Percentiles rank a stretch among this genome's conserved stretches.
Conservation (phyloP, 2,888 invertebrate species). For the Leucophora obtusa region DNA sequence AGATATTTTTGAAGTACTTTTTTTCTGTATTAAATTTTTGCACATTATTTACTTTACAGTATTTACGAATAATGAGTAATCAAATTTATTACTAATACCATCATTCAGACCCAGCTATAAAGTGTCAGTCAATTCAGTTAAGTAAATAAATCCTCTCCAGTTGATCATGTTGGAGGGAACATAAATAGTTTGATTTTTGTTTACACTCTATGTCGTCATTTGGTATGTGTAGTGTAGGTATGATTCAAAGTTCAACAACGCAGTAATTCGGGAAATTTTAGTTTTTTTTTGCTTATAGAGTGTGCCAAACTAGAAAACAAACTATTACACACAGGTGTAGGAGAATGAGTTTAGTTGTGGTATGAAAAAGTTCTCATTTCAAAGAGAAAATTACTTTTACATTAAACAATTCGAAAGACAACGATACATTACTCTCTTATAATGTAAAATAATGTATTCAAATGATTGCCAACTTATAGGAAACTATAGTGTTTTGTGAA, state of each 20-base stretch:
- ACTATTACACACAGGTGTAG: slow-evolving; percentile 22
- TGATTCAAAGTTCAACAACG: slow-evolving; percentile 59
- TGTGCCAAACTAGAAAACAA: slow-evolving; percentile 32
- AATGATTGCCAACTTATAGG: neutral
- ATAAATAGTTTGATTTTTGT: neutral
- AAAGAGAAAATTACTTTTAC: neutral
- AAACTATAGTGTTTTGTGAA: no score
- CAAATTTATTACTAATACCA: slow-evolving; percentile 14
- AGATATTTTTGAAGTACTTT: slow-evolving; percentile 11
- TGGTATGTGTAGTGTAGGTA: slow-evolving; percentile 30
- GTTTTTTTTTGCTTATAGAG: slow-evolving; percentile 14
- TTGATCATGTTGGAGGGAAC: neutral
- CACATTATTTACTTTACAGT: slow-evolving; percentile 8
- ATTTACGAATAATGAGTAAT: slow-evolving; percentile 45
- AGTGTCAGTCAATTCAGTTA: neutral
- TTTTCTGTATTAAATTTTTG: neutral
- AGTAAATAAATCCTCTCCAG: neutral
- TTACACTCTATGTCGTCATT: slow-evolving; percentile 47
- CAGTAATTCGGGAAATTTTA: slow-evolving; percentile 45
- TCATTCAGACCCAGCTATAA: neutral
- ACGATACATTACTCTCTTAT: neutral
- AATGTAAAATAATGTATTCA: neutral
- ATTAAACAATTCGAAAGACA: neutral
- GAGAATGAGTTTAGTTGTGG: slow-evolving; percentile 5
- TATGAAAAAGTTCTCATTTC: neutral